Base-by-base conservation (phyloP, 2,888 invertebrate genomes). In the Andrena chrysosceles region DNA sequence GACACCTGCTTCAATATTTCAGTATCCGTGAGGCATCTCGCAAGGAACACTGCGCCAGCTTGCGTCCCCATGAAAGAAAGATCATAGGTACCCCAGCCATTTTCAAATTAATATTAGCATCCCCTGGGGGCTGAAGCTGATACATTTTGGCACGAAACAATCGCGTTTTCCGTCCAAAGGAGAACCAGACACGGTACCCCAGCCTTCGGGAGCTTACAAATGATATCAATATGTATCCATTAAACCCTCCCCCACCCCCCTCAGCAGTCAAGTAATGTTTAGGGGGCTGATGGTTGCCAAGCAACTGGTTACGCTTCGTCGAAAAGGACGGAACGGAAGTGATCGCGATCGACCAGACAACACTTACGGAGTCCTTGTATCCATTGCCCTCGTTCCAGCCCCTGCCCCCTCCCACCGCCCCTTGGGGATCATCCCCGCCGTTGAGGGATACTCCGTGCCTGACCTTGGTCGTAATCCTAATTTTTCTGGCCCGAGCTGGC, bases 141-240 rank as follows among this genome's bases (percentile, higher is more conserved):
- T 69, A 49, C 60, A 62, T 59, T 82, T 52, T 54, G 60, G 49
- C 35, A 35, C 52, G 23, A 72, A 64, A 77, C 67, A 72, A 63
- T 71, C 75, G 23, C 4, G 72, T 35, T 35, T 52, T 31, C 63
- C 66, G 23, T 49, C 56, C 20, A 48, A 80, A 77, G 52, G 72
- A 68, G 75, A 67, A 76, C 73, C 67, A 66, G 29, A 75, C 23
- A 68, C 16, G 63, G 33, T 62, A 63, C 66, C 52, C 62, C 72
- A 75, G 23, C 66, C 70, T 75, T 75, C 52, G 71, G 66, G 88
- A 84, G 87, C 85, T 89, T 91, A 89, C 90, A 90, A 92, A 91
- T 90, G 91, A 91, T 91, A 91, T 92, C 91, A 90, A 92, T 91
- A 92, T 92, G 90, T 91, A 92, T 91, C 91, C 91, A 91, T 91